Conservation (phyloP, 2,113 vertebrate genomes). For the Kobus ellipsiprymnus region DNA sequence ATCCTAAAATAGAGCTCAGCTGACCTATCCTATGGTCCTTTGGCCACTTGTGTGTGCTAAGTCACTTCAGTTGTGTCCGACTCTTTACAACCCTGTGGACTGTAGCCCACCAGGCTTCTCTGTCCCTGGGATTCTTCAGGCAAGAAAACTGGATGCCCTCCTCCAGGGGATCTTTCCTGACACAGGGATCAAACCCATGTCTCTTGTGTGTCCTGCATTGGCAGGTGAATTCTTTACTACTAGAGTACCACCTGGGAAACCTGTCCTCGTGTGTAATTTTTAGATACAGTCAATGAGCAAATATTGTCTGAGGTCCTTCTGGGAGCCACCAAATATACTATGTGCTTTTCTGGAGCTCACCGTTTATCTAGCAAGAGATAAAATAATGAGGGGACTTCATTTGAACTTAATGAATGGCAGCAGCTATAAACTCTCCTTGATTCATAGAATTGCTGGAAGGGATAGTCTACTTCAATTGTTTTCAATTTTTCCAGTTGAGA, state of each 20-base stretch:
- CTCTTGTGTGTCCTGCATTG: neutral
- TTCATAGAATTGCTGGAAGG: neutral
- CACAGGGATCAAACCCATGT: neutral
- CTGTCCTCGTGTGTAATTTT: neutral
- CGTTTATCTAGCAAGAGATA: neutral
- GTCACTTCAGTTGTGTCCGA: neutral
- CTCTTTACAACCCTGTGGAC: neutral
- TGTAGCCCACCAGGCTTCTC: neutral
- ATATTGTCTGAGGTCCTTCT: neutral
- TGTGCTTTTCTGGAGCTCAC: neutral
- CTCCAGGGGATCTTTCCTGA: neutral
- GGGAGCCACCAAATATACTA: neutral
- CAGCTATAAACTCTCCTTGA: conserved; percentile 18
- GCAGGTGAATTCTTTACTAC: neutral
- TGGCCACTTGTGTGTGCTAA: neutral
- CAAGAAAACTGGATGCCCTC: neutral
- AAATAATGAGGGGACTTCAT: neutral
- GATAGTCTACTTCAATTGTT: neutral
- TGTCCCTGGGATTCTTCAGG: neutral
- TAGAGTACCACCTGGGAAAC: neutral
- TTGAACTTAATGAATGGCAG: conserved; percentile 1
- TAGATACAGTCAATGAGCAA: neutral
- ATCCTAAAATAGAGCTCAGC: neutral
- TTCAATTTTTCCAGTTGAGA: neutral
- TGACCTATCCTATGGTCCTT: neutral